Base-by-base conservation (phyloP, 1,140 invertebrate species). In the Arctopsyche grandis region DNA sequence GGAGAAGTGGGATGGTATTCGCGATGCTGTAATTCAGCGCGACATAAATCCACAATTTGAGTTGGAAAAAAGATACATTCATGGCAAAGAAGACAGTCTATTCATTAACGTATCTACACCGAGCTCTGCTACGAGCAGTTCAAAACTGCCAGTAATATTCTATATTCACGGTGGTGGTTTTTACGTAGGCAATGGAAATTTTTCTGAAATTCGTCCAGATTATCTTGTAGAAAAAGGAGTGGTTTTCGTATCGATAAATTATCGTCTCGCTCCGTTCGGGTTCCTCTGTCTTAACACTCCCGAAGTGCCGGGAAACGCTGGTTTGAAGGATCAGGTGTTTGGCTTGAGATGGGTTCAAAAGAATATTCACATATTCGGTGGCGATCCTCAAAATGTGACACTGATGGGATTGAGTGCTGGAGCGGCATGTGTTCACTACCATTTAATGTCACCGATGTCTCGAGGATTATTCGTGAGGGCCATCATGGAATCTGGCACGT, bases 241-340 rank as follows among this genome's bases (percentile, higher is more conserved):
- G 0, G 89, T 94, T 0, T 86, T 94, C 0, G 93, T 94, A 7
- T 92, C 91, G 0, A 86, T 93, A 0, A 93, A 94, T 84, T 94
- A 94, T 83, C 85, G 93, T 74, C 85, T 93, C 0, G 93, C 92
- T 1, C 88, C 90, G 0, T 86, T 93, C 24, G 92, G 93, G 1
- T 92, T 92, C 80, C 83, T 93, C 0, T 89, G 89, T 9, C 83
- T 91, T 0, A 88, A 91, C 52, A 88, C 87, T 80, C 85, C 88
- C 0, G 89, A 91, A 77, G 90, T 90, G 63, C 87, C 94, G 0
- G 90, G 93, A 52, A 91, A 94, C 87, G 91, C 89, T 84, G 93
- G 91, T 0, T 83, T 93, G 0, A 91, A 93, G 83, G 88, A 76
- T 76, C 74, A 76, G 44, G 58, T 76, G 5, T 14, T 76, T 10